A percentile compares a stretch with the other conserved stretches of the same genome.
These are phyloP conservation scores for Charaxes varanes DNA, from an alignment of 1,140 invertebrate genomes.

Conservation along the genomic window DNA sequence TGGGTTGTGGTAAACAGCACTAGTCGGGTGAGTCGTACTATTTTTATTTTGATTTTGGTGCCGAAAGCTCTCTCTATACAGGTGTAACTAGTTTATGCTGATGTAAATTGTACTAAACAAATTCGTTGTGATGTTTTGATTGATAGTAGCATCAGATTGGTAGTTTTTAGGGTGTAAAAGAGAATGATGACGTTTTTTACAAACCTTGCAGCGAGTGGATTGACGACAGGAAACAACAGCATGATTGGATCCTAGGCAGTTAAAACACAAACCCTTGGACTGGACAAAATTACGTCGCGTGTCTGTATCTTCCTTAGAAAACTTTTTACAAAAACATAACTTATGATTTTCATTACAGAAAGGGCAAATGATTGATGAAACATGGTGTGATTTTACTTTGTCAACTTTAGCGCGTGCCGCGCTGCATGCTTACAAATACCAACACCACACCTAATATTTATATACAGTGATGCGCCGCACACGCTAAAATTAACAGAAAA, in stretches of 20 bases:
- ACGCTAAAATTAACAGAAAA: too few species aligned
- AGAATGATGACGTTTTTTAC: conserved; percentile 8
- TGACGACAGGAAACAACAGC: neutral
- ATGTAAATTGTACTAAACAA: conserved; percentile 5
- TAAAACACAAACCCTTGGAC: conserved; percentile 5
- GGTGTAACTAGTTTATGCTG: conserved; percentile 1
- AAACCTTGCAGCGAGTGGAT: conserved; percentile 1
- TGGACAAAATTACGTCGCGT: conserved; percentile 6
- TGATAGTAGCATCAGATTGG: too few species aligned
- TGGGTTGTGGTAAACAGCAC: neutral
- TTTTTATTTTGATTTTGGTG: conserved; percentile 6
- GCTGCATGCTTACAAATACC: too few species aligned
- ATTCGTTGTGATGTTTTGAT: conserved; percentile 8
- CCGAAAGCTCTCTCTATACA: conserved; percentile 4
- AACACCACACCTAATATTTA: too few species aligned
- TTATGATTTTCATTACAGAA: conserved; percentile 12
- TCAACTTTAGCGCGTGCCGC: too few species aligned
- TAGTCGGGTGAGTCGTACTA: conserved; percentile 4
- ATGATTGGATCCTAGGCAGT: conserved; percentile 8
- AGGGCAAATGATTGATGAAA: neutral
- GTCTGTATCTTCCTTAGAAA: neutral
- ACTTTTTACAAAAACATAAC: conserved; percentile 7
- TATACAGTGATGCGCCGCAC: too few species aligned
- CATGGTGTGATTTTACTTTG: conserved; percentile 1
- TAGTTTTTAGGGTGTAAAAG: conserved; percentile 6